Conservation (phyloP, 2,113 vertebrate genomes). For the Tor tambroides region DNA sequence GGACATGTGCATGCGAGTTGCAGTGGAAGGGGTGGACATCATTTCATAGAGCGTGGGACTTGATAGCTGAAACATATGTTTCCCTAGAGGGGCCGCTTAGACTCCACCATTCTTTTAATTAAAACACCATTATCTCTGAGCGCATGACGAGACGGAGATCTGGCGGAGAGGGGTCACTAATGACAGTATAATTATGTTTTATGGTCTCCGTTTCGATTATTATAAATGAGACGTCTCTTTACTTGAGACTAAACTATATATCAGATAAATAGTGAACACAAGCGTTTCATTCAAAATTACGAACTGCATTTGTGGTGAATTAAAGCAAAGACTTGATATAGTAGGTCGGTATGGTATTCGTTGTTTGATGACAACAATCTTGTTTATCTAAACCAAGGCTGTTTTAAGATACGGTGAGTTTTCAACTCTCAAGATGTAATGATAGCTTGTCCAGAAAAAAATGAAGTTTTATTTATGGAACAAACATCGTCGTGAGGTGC, state of each 20-base stretch:
- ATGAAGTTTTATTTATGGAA: neutral
- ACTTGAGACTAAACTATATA: slow-evolving; percentile 29
- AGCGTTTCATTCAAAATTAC: neutral
- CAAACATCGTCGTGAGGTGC: neutral
- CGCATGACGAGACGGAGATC: slow-evolving; percentile 48
- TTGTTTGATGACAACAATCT: neutral
- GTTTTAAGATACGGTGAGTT: neutral
- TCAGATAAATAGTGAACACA: slow-evolving; percentile 17
- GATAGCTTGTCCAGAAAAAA: neutral
- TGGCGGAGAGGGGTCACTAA: slow-evolving; percentile 48
- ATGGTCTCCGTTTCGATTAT: slow-evolving; percentile 43
- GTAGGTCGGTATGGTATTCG: neutral
- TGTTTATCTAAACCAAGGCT: neutral
- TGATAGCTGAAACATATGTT: slow-evolving; percentile 50
- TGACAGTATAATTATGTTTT: slow-evolving; percentile 47
- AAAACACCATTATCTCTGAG: slow-evolving; percentile 59
- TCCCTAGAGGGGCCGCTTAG: slow-evolving; percentile 52
- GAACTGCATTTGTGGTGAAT: neutral
- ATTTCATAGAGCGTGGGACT: slow-evolving; percentile 45
- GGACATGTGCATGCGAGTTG: neutral
- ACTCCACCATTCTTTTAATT: slow-evolving; percentile 59
- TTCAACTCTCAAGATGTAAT: slow-evolving; percentile 10
- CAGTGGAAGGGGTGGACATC: slow-evolving; percentile 14
- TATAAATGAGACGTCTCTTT: slow-evolving; percentile 45
- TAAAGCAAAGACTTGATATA: neutral